Evolutionary conservation across 2,797 vertebrate species (phyloP).

Genomic region (Melanotaenia boesemani): DNA sequence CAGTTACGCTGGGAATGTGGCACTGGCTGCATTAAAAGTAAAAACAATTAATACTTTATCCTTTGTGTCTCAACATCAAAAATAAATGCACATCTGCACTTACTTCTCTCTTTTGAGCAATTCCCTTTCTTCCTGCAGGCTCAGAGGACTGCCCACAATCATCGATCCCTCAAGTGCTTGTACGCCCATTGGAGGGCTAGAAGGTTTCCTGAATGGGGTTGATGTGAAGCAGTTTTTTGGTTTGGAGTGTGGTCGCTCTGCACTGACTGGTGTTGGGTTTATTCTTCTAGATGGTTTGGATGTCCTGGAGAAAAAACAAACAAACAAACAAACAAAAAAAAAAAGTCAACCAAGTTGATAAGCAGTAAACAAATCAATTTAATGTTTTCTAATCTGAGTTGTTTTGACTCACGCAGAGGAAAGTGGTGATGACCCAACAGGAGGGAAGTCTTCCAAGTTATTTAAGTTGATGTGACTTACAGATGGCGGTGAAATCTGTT

Average conservation of each 20-base stretch:
- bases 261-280: constrained; percentile 95
- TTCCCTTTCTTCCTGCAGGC: constrained; percentile 94
- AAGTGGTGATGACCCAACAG: constrained; percentile 84
- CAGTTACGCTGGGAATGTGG: neutral
- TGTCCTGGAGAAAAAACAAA: constrained; percentile 75
- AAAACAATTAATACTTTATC: neutral
- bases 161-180: constrained; percentile 67
- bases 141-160: constrained; percentile 76
- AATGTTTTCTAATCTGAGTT: neutral
- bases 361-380: neutral
- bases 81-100: constrained; percentile 8
- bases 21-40: neutral
- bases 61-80: neutral
- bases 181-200: constrained; percentile 61
- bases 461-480: constrained; percentile 88
- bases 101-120: constrained; percentile 95
- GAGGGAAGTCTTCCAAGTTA: constrained; percentile 97
- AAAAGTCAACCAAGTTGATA: neutral
- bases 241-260: constrained; percentile 92
- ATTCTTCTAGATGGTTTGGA: constrained; percentile 94
- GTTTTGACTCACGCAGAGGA: constrained; percentile 84
- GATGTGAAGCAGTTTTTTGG: constrained; percentile 97
- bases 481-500: constrained; percentile 76
- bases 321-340: neutral
- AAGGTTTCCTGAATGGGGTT: constrained; percentile 88